Evolutionary conservation across 2,113 vertebrate genomes (phyloP), one percentile per base, ranked within the genome.

Genomic region (Tyto alba): DNA sequence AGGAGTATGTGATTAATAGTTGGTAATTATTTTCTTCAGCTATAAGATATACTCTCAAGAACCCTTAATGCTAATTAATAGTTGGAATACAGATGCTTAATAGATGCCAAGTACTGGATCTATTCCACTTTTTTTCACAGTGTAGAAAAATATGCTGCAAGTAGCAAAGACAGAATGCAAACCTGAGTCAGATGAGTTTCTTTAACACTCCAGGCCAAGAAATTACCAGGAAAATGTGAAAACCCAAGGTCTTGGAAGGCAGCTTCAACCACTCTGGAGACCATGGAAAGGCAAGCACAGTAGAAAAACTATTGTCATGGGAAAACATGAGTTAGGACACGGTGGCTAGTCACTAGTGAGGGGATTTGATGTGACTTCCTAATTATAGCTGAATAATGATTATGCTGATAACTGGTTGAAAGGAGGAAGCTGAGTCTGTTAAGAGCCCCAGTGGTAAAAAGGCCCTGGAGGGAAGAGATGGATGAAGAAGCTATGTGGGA

Each of bases 41-140:
- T 79, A 22, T 88, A 93, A 90, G 88, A 86, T 90, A 80, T 50
- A 82, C 84, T 92, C 95, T 91, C 92, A 93, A 88, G 74, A 89
- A 85, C 53, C 38, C 50, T 92, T 97, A 96, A 95, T 88, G 81
- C 50, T 95, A 88, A 96, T 94, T 96, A 95, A 96, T 94, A 73
- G 66, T 77, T 97, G 96, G 89, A 96, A 82, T 91, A 76, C 47
- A 85, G 77, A 82, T 82, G 45, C 62, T 79, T 95, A 57, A 66
- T 41, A 94, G 77, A 85, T 95, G 94, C 77, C 96, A 96, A 96
- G 77, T 63, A 66, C n/a, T 95, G 92, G 86, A 93, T 69, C 26
- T 55, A 26, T 79, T 96, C 81, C 92, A 92, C 36, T 91, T 95
- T 80, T 71, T 90, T 88, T 85, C 43, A 47, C 53, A 38, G 14